Conservation (phyloP, 2,797 vertebrate genomes). For the Tenualosa thibaudeaui region DNA sequence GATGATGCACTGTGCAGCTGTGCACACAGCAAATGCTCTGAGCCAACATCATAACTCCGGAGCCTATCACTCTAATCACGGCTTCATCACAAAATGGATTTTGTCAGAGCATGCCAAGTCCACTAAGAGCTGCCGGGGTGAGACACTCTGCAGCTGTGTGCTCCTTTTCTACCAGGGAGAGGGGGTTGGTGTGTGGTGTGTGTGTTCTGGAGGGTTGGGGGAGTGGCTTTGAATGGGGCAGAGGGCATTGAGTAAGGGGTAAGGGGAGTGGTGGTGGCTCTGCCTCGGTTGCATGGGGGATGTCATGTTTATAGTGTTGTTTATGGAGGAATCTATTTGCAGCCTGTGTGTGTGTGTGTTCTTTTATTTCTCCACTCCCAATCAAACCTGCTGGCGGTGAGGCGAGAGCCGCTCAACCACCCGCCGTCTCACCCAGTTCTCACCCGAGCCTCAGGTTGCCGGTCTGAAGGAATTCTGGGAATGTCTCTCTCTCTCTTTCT, state of each 20-base stretch:
- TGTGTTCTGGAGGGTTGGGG: background rate
- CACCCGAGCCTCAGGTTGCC: constrained; percentile 50
- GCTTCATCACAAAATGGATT: constrained; percentile 78
- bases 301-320: background rate
- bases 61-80: constrained; percentile 78
- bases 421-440: constrained; percentile 53
- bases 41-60: constrained; percentile 75
- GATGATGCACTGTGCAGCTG: constrained; percentile 61
- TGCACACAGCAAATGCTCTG: constrained; percentile 60
- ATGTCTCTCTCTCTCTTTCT: constrained; percentile 65
- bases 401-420: background rate
- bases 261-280: background rate
- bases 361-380: too few relatives aligned
- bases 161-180: constrained; percentile 30
- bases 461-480: constrained; percentile 75
- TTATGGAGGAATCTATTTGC: background rate
- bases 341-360: background rate
- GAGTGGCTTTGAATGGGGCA: constrained; percentile 14
- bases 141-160: constrained; percentile 82
- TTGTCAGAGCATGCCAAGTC: constrained; percentile 81
- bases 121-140: constrained; percentile 69
- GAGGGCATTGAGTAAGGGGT: background rate
- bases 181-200: background rate
- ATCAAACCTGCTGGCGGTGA: too few relatives aligned
- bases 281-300: background rate